Evolutionary conservation across 2,797 vertebrate genomes (phyloP).

Genomic region (Acestrorhynchus altus): DNA sequence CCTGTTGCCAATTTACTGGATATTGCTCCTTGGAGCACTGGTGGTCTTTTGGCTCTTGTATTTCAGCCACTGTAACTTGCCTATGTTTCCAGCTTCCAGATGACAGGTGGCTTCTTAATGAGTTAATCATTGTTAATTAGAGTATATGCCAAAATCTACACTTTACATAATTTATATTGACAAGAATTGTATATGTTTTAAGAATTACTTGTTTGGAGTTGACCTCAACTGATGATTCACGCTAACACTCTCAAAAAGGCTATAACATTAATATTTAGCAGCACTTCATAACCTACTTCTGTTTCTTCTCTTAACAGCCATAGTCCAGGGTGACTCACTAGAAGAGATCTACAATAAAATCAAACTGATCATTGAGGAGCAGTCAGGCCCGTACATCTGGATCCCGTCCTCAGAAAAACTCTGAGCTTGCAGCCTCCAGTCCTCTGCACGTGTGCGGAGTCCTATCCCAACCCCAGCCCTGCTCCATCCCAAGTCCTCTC

Average conservation of each 20-base stretch:
- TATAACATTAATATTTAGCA: constrained; percentile 10
- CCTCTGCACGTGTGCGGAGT: constrained; percentile 71
- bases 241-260: background rate
- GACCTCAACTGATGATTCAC: background rate
- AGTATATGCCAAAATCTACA: background rate
- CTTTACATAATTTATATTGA: background rate
- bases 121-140: too few relatives aligned
- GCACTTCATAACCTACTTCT: background rate
- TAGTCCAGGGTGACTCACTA: constrained; percentile 98
- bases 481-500: constrained; percentile 73
- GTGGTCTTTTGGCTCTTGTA: too few relatives aligned
- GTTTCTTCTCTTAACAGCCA: constrained; percentile 80
- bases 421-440: constrained; percentile 87
- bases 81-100: too few relatives aligned
- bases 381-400: constrained; percentile 99
- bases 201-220: background rate
- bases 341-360: constrained; percentile 99
- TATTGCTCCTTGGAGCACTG: too few relatives aligned
- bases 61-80: too few relatives aligned
- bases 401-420: constrained; percentile 98
- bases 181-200: too few relatives aligned
- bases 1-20: too few relatives aligned
- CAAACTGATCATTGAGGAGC: constrained; percentile 99
- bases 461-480: constrained; percentile 84
- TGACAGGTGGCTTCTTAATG: too few relatives aligned